Evolutionary conservation across 2,113 vertebrate genomes (phyloP).

Genomic region (Propithecus coquereli): DNA sequence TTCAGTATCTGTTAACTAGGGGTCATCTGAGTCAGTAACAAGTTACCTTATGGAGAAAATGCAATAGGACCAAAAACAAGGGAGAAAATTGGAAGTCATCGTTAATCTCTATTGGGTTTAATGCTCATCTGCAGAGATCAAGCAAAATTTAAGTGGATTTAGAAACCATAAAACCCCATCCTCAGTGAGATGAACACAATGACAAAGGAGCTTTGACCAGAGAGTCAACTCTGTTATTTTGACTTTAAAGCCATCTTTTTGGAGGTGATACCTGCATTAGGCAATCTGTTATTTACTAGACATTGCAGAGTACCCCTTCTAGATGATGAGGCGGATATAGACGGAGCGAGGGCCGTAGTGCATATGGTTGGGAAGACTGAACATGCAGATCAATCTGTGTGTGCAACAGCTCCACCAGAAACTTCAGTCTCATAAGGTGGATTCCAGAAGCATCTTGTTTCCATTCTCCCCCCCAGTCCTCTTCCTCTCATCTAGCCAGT

Average conservation of each 20-base stretch:
- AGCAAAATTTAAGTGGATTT: conserved; percentile 6
- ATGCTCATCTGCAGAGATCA: not conserved
- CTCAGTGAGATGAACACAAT: not conserved
- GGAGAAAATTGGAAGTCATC: not conserved
- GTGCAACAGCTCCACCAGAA: not conserved
- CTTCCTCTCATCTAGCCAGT: not conserved
- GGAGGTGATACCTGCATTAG: not conserved
- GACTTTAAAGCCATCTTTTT: not conserved
- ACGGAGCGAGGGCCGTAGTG: not conserved
- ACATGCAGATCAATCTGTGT: not conserved
- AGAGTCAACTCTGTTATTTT: not conserved
- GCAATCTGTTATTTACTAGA: not conserved
- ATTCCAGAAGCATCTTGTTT: conserved; percentile 44
- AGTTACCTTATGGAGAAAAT: not conserved
- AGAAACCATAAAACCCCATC: not conserved
- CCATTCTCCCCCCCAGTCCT: conserved; percentile 16
- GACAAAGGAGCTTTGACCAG: not conserved
- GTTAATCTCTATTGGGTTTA: not conserved
- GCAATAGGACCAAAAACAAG: not conserved
- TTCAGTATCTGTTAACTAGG: not conserved
- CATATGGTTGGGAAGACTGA: not conserved
- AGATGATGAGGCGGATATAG: not conserved
- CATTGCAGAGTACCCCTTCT: not conserved
- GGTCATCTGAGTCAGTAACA: not conserved
- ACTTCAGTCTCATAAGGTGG: not conserved